Evolutionary conservation across 2,888 invertebrate genomes (phyloP).

Genomic region (Hypena proboscidalis): DNA sequence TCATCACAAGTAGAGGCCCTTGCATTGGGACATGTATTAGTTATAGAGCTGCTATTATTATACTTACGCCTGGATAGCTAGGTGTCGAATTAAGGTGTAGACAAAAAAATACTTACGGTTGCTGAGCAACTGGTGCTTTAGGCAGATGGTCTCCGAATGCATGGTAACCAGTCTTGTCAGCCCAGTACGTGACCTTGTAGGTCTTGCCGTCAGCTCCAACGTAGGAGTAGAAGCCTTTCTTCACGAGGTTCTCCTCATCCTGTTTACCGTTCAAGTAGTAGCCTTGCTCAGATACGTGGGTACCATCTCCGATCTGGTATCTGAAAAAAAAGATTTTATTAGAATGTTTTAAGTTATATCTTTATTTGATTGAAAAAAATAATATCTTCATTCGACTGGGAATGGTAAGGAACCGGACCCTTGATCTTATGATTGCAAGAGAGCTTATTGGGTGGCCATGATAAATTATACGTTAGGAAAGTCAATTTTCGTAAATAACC

Average conservation of each 20-base stretch:
- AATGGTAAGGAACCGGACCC: too few species aligned
- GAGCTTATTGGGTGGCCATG: too few species aligned
- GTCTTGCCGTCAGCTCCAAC: conserved; percentile 69
- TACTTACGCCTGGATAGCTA: too few species aligned
- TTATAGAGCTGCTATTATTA: too few species aligned
- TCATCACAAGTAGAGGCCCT: too few species aligned
- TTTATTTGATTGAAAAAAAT: too few species aligned
- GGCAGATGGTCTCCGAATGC: conserved; percentile 78
- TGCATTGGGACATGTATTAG: too few species aligned
- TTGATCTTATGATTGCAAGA: too few species aligned
- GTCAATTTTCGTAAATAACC: too few species aligned
- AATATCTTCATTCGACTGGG: too few species aligned
- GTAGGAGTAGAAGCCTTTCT: conserved; percentile 80
- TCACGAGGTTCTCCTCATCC: conserved; percentile 71
- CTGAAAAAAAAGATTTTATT: conserved; percentile 43
- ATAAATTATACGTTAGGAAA: too few species aligned
- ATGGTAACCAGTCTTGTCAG: conserved; percentile 78
- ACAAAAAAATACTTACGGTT: conserved; percentile 67
- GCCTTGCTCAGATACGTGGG: conserved; percentile 76
- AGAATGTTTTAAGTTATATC: neutral
- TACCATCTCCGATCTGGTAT: conserved; percentile 76
- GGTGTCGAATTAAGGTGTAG: too few species aligned
- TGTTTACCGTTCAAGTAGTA: conserved; percentile 66
- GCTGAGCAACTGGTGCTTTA: conserved; percentile 67
- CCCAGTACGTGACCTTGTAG: conserved; percentile 78